Evolutionary conservation across 2,888 invertebrate genomes (phyloP).

Genomic region (Danaus chrysippus): DNA sequence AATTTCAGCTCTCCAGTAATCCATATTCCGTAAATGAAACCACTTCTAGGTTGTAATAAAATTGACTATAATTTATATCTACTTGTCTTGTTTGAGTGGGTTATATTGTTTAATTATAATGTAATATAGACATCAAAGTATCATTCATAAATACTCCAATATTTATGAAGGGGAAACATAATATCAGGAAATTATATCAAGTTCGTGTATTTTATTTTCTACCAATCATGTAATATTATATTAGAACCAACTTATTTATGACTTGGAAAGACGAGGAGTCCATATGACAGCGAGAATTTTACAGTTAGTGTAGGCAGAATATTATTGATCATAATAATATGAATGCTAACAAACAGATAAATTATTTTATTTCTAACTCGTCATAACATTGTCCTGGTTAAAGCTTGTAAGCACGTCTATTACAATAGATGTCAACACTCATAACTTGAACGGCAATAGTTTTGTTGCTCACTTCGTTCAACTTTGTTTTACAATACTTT

Average conservation of each 20-base stretch:
- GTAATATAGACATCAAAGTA: no score
- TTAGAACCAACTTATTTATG: no score
- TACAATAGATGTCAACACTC: conserved; percentile 1
- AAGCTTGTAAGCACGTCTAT: neutral
- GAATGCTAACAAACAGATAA: neutral
- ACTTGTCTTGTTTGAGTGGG: neutral
- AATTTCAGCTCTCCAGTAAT: conserved; percentile 32
- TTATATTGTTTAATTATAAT: conserved; percentile 4
- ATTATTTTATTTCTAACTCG: neutral
- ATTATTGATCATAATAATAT: neutral
- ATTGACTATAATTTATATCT: neutral
- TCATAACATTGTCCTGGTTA: conserved; percentile 1
- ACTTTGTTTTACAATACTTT: neutral
- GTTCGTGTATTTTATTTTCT: no score
- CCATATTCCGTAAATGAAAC: conserved; percentile 18
- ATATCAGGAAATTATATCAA: no score
- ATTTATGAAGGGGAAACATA: no score
- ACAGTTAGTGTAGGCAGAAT: no score
- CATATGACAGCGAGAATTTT: no score
- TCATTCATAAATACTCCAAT: no score
- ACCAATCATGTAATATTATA: no score
- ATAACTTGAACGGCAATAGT: neutral
- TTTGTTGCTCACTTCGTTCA: neutral
- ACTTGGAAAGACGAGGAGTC: no score
- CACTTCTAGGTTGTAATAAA: neutral